Conservation (phyloP, 2,888 invertebrate genomes). For the Odontothrips loti region DNA sequence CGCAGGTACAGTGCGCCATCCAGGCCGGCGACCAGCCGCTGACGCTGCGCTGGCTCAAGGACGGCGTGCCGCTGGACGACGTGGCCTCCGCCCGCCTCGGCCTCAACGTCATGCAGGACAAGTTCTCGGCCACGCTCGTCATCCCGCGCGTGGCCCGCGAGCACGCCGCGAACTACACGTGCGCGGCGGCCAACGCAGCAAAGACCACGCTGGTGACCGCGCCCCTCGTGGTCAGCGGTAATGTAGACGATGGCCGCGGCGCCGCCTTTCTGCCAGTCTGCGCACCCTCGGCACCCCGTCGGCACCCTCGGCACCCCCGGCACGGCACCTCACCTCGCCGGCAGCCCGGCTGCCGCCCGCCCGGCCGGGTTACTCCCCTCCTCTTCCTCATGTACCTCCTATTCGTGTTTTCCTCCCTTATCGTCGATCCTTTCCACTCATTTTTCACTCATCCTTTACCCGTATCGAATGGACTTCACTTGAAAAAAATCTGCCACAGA, state of each 20-base stretch:
- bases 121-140: constrained; percentile 53
- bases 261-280: neutral
- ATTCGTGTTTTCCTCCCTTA: no score
- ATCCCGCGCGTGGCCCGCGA: constrained; percentile 64
- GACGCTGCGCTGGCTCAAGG: constrained; percentile 46
- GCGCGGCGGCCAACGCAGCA: constrained; percentile 66
- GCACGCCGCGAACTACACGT: constrained; percentile 67
- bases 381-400: no score
- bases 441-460: no score
- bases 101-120: constrained; percentile 42
- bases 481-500: no score
- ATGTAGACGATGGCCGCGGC: constrained; percentile 29
- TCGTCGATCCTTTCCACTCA: no score
- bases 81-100: constrained; percentile 45
- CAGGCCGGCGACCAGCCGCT: constrained; percentile 44
- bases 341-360: no score
- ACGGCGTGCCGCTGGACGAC: constrained; percentile 47
- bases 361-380: no score
- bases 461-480: no score
- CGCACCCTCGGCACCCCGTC: neutral
- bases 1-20: constrained; percentile 46
- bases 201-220: constrained; percentile 65
- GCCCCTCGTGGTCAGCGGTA: constrained; percentile 67
- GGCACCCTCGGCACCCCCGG: neutral
- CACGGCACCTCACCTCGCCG: no score